phyloP scores from a whole-genome alignment of 2,113 vertebrate species.

The Polypterus senegalus region DNA sequence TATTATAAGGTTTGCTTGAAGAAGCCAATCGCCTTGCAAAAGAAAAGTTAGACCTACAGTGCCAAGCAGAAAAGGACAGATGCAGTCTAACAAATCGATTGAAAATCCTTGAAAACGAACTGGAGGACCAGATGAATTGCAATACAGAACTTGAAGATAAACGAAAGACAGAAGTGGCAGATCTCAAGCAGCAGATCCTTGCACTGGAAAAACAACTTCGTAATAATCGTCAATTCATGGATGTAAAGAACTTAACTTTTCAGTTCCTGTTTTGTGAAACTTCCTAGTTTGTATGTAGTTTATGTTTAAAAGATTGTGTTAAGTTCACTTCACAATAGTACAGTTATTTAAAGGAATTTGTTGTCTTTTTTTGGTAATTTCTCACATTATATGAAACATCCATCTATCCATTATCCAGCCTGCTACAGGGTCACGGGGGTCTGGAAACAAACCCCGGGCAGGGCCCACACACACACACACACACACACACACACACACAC shows the following conservation, averaged over 20 bases:
- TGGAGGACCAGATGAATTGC: slow-evolving; percentile 71
- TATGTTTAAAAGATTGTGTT: no score
- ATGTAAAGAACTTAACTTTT: slow-evolving; percentile 44
- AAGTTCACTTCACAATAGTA: no score
- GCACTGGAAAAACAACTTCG: slow-evolving; percentile 85
- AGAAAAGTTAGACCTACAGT: slow-evolving; percentile 69
- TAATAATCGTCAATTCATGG: slow-evolving; percentile 82
- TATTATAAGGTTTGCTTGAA: slow-evolving; percentile 53
- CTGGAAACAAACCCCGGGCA: no score
- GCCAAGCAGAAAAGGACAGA: slow-evolving; percentile 77
- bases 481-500: no score
- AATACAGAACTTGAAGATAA: slow-evolving; percentile 50
- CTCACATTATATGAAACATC: no score
- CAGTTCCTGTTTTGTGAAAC: no score
- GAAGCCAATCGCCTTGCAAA: slow-evolving; percentile 64
- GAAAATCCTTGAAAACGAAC: slow-evolving; percentile 62
- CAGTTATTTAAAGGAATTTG: no score
- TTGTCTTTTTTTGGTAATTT: no score
- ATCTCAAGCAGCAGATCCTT: slow-evolving; percentile 67
- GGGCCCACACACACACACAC: no score
- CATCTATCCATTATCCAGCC: no score
- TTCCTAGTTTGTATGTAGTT: no score
- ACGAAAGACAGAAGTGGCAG: slow-evolving; percentile 51
- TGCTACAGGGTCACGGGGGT: no score
- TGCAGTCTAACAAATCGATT: slow-evolving; percentile 57